A percentile compares a stretch with the other conserved stretches of the same genome.
phyloP scores from a whole-genome alignment of 1,140 invertebrate genomes.

The Eufriesea mexicana region DNA sequence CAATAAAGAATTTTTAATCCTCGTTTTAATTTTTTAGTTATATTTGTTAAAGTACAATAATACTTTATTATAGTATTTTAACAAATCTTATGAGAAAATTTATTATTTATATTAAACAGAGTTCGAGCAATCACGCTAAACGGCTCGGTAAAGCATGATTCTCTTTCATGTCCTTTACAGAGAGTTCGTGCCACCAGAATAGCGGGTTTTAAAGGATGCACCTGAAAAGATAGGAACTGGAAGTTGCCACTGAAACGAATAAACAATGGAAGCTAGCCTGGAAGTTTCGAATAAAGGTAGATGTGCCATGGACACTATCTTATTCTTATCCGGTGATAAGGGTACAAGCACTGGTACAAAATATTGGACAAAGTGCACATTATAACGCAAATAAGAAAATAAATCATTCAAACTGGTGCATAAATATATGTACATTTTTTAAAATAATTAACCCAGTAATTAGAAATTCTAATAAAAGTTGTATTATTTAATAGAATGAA shows the following conservation, averaged over 20 bases:
- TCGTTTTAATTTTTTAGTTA: not conserved
- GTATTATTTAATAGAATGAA: no score
- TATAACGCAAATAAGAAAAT: no score
- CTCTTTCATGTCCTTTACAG: no score
- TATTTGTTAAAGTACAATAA: not conserved
- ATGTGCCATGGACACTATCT: not conserved
- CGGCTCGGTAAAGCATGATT: not conserved
- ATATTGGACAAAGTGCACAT: not conserved
- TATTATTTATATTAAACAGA: not conserved
- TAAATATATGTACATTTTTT: not conserved
- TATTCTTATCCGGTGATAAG: not conserved
- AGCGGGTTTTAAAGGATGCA: not conserved
- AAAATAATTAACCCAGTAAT: not conserved
- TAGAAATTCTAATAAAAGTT: no score
- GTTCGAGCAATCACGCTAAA: not conserved
- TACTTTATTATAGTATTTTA: no score
- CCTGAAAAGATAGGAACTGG: not conserved
- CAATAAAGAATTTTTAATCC: no score
- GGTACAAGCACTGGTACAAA: no score
- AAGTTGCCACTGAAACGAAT: constrained; percentile 17
- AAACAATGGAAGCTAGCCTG: not conserved
- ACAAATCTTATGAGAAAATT: no score
- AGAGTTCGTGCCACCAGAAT: no score
- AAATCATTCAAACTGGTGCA: no score
- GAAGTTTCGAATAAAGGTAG: constrained; percentile 7